These are phyloP conservation scores for Ophion ventricosus DNA, from an alignment of 2,888 invertebrate species.

Conservation along the genomic window DNA sequence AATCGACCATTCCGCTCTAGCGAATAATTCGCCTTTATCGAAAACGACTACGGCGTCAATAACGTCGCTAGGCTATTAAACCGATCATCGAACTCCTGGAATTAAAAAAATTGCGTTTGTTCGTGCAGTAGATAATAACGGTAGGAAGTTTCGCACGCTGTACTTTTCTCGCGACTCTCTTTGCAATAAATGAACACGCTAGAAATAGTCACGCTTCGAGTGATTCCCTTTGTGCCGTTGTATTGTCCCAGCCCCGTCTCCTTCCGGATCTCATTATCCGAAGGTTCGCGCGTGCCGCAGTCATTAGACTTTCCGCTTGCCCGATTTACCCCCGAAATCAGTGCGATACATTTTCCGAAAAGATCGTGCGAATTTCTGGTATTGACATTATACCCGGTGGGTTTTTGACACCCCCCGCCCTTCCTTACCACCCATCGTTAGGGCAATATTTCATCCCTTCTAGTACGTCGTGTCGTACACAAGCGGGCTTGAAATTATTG, in stretches of 20 bases:
- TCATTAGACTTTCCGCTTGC: constrained; percentile 60
- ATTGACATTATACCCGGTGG: not conserved
- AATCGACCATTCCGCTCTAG: too few relatives aligned
- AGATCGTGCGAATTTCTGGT: not conserved
- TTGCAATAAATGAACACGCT: not conserved
- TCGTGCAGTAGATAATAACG: not conserved
- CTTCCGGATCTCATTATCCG: constrained; percentile 40
- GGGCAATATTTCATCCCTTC: not conserved
- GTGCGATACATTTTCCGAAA: not conserved
- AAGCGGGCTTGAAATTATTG: not conserved
- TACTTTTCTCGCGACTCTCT: not conserved
- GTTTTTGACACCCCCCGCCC: constrained; percentile 34
- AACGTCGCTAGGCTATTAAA: too few relatives aligned
- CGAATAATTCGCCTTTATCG: too few relatives aligned
- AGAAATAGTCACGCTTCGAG: constrained; percentile 8
- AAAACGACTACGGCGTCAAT: too few relatives aligned
- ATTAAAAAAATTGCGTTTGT: too few relatives aligned
- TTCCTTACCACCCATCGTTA: not conserved
- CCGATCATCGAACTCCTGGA: too few relatives aligned
- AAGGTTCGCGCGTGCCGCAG: constrained; percentile 50
- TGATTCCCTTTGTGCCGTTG: constrained; percentile 27
- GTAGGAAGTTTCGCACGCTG: not conserved
- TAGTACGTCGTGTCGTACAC: not conserved
- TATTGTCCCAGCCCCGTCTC: not conserved
- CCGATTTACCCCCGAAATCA: constrained; percentile 28